Percentiles rank a stretch among this genome's conserved stretches.
These are phyloP conservation scores for Campylomormyrus tamandua DNA, from an alignment of 2,113 vertebrate genomes.

Conservation along the genomic window DNA sequence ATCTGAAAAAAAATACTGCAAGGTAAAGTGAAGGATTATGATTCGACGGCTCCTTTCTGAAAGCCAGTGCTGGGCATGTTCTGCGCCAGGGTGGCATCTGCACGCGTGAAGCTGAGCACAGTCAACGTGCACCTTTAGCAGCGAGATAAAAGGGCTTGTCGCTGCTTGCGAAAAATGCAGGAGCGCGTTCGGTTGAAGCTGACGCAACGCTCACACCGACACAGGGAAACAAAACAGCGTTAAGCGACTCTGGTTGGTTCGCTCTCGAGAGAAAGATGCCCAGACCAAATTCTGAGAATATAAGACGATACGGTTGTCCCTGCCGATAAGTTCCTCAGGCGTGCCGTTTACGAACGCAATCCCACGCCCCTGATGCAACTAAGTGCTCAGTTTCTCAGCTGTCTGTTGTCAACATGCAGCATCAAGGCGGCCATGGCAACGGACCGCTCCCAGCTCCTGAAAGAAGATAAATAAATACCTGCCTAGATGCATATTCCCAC, in stretches of 20 bases:
- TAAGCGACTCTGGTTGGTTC: background rate
- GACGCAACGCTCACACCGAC: background rate
- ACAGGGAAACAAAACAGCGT: background rate
- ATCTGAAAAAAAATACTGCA: slow-evolving; percentile 5
- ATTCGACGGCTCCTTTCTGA: slow-evolving; percentile 31
- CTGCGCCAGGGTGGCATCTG: background rate
- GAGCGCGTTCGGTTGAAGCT: background rate
- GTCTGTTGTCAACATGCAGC: background rate
- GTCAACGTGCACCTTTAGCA: background rate
- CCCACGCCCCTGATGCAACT: background rate
- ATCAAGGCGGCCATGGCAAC: background rate
- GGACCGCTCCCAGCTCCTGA: background rate
- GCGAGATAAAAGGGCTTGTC: background rate
- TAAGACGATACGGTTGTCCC: background rate
- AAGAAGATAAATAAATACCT: background rate
- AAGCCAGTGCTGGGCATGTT: background rate
- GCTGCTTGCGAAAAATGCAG: background rate
- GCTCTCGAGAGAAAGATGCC: background rate
- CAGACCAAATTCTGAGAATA: background rate
- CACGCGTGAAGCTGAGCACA: background rate
- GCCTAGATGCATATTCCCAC: background rate
- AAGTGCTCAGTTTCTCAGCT: background rate
- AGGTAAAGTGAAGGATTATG: slow-evolving; percentile 26
- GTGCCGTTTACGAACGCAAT: background rate
- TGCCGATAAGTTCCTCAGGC: background rate